A percentile compares a stretch with the other conserved stretches of the same genome.
Evolutionary conservation across 2,888 invertebrate genomes (phyloP).

Genomic region (Drosophila bunnanda): DNA sequence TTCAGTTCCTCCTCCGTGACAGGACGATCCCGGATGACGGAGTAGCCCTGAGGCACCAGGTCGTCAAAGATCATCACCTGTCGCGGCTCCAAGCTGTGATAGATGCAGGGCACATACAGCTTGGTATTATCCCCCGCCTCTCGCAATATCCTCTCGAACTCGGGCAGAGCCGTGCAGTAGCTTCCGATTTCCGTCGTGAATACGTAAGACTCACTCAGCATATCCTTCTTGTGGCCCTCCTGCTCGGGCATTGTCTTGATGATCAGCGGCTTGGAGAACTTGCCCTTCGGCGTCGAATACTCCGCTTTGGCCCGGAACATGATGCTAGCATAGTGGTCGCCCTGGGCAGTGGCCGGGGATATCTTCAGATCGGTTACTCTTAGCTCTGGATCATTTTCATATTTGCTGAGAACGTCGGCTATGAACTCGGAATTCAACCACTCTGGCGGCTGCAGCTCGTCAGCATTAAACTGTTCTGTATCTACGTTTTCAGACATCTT

Average conservation of each 20-base stretch:
- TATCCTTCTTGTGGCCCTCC: slow-evolving; percentile 60
- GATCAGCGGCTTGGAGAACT: slow-evolving; percentile 46
- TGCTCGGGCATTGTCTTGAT: slow-evolving; percentile 58
- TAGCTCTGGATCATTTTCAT: slow-evolving; percentile 37
- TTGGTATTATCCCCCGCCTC: slow-evolving; percentile 53
- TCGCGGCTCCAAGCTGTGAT: slow-evolving; percentile 51
- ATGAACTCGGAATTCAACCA: slow-evolving; percentile 61
- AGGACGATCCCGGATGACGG: slow-evolving; percentile 57
- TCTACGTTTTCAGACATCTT: slow-evolving; percentile 26
- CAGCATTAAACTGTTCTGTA: slow-evolving; percentile 48
- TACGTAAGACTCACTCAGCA: slow-evolving; percentile 29
- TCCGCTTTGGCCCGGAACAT: slow-evolving; percentile 51
- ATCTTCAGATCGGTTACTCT: slow-evolving; percentile 28
- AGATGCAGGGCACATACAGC: slow-evolving; percentile 57
- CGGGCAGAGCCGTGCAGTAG: slow-evolving; percentile 68
- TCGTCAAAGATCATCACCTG: slow-evolving; percentile 76
- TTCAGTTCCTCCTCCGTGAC: slow-evolving; percentile 79
- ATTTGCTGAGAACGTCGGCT: slow-evolving; percentile 40
- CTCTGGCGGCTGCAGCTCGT: slow-evolving; percentile 62
- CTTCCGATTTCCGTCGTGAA: slow-evolving; percentile 65
- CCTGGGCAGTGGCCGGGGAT: slow-evolving; percentile 44
- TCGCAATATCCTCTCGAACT: slow-evolving; percentile 58
- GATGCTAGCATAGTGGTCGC: slow-evolving; percentile 60
- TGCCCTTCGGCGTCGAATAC: slow-evolving; percentile 21
- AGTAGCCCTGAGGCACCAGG: slow-evolving; percentile 55